Percentiles rank a stretch among this genome's conserved stretches.
These are phyloP conservation scores for Idaea straminata DNA, from an alignment of 2,888 invertebrate genomes.

Conservation along the genomic window DNA sequence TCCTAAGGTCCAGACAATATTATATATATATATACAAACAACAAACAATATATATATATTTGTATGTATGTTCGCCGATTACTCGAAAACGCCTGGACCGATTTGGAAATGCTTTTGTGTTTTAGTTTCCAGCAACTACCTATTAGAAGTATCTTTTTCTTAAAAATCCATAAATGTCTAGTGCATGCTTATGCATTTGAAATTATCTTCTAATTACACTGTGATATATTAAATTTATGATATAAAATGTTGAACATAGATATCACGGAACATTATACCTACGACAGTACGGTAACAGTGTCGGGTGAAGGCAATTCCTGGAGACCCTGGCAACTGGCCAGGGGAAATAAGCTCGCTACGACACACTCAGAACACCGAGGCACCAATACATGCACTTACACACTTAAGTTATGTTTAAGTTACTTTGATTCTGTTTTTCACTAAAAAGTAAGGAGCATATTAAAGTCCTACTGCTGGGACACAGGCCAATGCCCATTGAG, in stretches of 20 bases:
- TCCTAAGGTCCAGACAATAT: conserved; percentile 10
- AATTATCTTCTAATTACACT: neutral
- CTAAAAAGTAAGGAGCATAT: neutral
- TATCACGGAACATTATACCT: conserved; percentile 1
- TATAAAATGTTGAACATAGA: neutral
- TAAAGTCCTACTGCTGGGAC: neutral
- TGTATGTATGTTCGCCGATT: too few relatives aligned
- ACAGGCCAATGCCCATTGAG: neutral
- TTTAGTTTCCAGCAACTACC: conserved; percentile 8
- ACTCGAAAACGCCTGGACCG: too few relatives aligned
- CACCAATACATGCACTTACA: conserved; percentile 54
- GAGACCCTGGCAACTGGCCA: conserved; percentile 69
- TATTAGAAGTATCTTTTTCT: too few relatives aligned
- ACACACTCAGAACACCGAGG: conserved; percentile 63
- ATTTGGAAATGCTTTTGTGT: neutral
- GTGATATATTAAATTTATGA: neutral
- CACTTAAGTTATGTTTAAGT: conserved; percentile 43
- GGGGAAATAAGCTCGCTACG: conserved; percentile 72
- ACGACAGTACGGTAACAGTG: conserved; percentile 64
- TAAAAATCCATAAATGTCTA: too few relatives aligned
- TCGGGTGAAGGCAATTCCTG: conserved; percentile 73
- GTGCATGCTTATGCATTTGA: too few relatives aligned
- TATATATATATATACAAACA: too few relatives aligned
- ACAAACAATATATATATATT: too few relatives aligned
- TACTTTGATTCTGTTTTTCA: conserved; percentile 5